Evolutionary conservation across 2,113 vertebrate genomes (phyloP).

Genomic region (Colossoma macropomum): DNA sequence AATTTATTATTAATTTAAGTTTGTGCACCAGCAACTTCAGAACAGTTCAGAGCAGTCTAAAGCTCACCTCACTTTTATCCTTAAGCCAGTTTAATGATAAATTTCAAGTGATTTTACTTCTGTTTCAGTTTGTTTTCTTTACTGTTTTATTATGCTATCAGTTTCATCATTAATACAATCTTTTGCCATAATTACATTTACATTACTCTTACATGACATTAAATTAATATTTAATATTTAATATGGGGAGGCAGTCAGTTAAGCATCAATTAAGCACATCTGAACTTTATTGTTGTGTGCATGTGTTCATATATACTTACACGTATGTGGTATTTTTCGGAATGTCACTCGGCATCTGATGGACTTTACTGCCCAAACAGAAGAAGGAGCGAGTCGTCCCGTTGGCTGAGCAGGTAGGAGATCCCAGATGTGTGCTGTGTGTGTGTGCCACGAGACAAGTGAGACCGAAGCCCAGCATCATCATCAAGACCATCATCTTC

Average conservation of each 20-base stretch:
- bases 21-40: no score
- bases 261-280: not conserved
- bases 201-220: not conserved
- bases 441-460: slow-evolving; percentile 27
- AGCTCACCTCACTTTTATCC: no score
- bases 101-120: no score
- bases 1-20: no score
- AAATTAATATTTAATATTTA: not conserved
- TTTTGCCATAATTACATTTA: no score
- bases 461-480: slow-evolving; percentile 35
- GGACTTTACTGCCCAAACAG: slow-evolving; percentile 38
- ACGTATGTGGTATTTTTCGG: slow-evolving; percentile 60
- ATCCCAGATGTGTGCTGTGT: slow-evolving; percentile 12
- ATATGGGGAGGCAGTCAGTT: not conserved
- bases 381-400: slow-evolving; percentile 30
- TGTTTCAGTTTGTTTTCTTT: no score
- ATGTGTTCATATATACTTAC: slow-evolving; percentile 69
- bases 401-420: slow-evolving; percentile 33
- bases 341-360: slow-evolving; percentile 63
- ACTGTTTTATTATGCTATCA: no score
- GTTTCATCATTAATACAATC: no score
- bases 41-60: no score
- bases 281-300: not conserved
- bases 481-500: slow-evolving; percentile 29
- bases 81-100: no score